These are phyloP conservation scores for Dendroctonus valens DNA, from an alignment of 1,140 invertebrate genomes.

Conservation along the genomic window DNA sequence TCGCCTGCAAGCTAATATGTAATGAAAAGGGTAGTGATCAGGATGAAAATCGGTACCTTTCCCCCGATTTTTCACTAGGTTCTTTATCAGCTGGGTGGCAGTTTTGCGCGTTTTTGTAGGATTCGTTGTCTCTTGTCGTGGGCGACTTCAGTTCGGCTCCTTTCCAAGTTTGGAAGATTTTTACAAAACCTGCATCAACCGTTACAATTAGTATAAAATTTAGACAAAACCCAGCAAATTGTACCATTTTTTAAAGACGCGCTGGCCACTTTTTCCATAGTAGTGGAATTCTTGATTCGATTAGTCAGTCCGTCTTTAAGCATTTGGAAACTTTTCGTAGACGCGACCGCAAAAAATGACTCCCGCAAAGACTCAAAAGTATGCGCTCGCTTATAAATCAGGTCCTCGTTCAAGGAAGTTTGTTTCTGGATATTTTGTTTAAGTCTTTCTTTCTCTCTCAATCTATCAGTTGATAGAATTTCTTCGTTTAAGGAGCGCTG, in stretches of 20 bases:
- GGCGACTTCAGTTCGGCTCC: constrained; percentile 43
- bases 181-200: constrained; percentile 42
- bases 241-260: constrained; percentile 49
- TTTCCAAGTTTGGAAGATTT: constrained; percentile 50
- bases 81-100: constrained; percentile 38
- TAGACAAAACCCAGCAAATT: background rate
- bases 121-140: constrained; percentile 43
- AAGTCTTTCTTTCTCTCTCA: constrained; percentile 80
- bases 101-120: constrained; percentile 25
- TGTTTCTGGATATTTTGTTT: constrained; percentile 85
- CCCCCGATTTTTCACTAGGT: constrained; percentile 20
- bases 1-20: constrained; percentile 49
- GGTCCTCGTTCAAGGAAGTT: constrained; percentile 82
- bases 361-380: constrained; percentile 72
- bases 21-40: background rate
- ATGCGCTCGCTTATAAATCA: constrained; percentile 68
- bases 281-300: constrained; percentile 76
- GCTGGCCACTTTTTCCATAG: constrained; percentile 76
- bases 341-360: constrained; percentile 68
- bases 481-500: constrained; percentile 88
- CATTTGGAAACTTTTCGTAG: constrained; percentile 77
- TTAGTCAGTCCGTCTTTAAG: constrained; percentile 73
- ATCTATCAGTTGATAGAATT: constrained; percentile 77
- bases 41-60: constrained; percentile 25
- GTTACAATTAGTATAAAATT: constrained; percentile 1